Percentiles rank a stretch among this genome's conserved stretches.
These are phyloP conservation scores for Rutpela maculata DNA, from an alignment of 2,888 invertebrate genomes.

Conservation along the genomic window DNA sequence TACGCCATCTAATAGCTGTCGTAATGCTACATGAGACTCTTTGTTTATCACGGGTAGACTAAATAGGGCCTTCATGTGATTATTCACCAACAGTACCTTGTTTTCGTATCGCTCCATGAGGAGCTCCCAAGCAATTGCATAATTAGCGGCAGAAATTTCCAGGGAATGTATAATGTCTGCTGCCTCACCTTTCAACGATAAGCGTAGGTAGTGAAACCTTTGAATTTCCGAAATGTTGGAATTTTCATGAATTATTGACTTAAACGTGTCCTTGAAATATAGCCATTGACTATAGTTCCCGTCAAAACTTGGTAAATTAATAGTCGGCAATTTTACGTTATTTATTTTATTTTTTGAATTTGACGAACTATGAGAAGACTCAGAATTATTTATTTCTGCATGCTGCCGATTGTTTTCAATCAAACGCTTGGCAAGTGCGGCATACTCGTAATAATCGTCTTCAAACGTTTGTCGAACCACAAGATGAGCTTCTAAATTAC, in stretches of 20 bases:
- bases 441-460: no score
- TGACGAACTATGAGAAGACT: no score
- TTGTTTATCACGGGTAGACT: constrained; percentile 21
- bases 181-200: constrained; percentile 28
- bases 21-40: constrained; percentile 14
- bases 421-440: no score
- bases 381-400: no score
- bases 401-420: no score
- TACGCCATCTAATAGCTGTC: constrained; percentile 20
- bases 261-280: constrained; percentile 13
- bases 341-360: background rate
- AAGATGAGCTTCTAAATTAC: no score
- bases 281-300: constrained; percentile 14
- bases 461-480: no score
- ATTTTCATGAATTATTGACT: constrained; percentile 19
- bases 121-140: constrained; percentile 31
- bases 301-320: constrained; percentile 20
- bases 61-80: constrained; percentile 37
- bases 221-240: constrained; percentile 14
- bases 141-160: constrained; percentile 27
- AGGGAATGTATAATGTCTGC: constrained; percentile 21
- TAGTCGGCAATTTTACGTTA: no score
- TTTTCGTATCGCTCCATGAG: constrained; percentile 25
- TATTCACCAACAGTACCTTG: constrained; percentile 11
- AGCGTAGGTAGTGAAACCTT: constrained; percentile 28